Evolutionary conservation across 2,888 invertebrate genomes (phyloP), one percentile per base, ranked within the genome.

Genomic region (Drosophila monieri): DNA sequence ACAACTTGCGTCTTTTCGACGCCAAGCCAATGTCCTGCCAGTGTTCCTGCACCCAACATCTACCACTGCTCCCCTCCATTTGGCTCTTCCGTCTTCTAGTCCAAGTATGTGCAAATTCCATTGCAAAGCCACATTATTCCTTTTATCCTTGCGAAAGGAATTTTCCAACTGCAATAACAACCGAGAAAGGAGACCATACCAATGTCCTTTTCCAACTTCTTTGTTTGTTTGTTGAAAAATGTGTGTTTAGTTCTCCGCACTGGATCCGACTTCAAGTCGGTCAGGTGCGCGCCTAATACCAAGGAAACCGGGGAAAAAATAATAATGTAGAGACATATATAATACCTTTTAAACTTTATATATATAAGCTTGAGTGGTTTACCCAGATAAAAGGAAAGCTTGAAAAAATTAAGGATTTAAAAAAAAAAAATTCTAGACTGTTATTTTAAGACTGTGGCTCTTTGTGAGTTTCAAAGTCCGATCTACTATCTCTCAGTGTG

Each of bases 81-180:
- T 51, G 56, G 23, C 46, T 48, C n/a, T 35, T 15, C 12, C 39
- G 49, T 68, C 65, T 72, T 44, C 73, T 58, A 59, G 59, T 64
- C 74, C 65, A 88, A 88, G 84, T 80, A 84, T 88, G 89, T 86
- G 89, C 88, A 88, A 88, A 86, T 88, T 88, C 89, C 88, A 76
- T 64, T 68, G 88, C 78, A 86, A 88, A 86, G 88, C 86, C 89
- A 88, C 89, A 88, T 88, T 88, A 86, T 88, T 88, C 86, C 76
- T 75, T 85, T 88, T 88, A 85, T 87, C 84, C 85, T 73, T 85
- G 64, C 84, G 78, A 84, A 86, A 78, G 88, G 85, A 85, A 85
- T 88, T 86, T 74, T 62, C 71, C 85, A 86, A 81, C 88, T 85
- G 88, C 88, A 85, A 85, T 85, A 85, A 85, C 85, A 85, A 86